Evolutionary conservation across 2,888 invertebrate genomes (phyloP), one percentile per base, ranked within the genome.

Genomic region (Orthosia gracilis): DNA sequence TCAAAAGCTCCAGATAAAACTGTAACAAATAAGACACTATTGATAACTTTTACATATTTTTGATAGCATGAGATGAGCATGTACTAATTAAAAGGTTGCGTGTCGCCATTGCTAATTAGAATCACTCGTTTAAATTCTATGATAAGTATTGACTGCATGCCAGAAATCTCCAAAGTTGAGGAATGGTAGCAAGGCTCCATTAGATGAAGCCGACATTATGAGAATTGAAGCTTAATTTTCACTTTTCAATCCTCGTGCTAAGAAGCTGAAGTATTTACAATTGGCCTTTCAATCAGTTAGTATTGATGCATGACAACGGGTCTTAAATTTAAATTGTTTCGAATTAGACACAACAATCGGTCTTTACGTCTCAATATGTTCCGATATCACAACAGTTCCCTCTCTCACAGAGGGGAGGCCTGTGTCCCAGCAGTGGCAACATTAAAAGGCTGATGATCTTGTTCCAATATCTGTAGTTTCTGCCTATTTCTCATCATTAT

Each of bases 331-430:
- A 58, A 47, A 77, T 77, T 78, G 50, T 80, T 80, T 73, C 52
- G 31, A 52, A 63, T 63, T n/a, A 76, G 62, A 73, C 80, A 50
- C 26, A 76, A 73, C 74, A 80, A 58, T 40, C 50, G n/a, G 12
- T 58, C 23, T 18, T 7, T 17, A 4, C 31, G 62, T 73, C 62
- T 73, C 47, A 58, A 80, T 47, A 49, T 40, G 18, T 63, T 52
- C 23, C 74, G 62, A 31, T 80, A 74, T 58, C 40, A 40, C 40
- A 40, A 40, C 40, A 40, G 40, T 9, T 40, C 9, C 40, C 40
- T 40, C 40, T 40, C 40, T 40, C 40, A 9, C 40, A 40, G 7
- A 40, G 40, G 9, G 40, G 40, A 40, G 40, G 40, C 40, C 9
- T 40, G 40, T 40, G 7, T 40, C 9, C 40, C 40, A 40, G 40